Percentiles rank a stretch among this genome's conserved stretches.
Conservation (phyloP, 2,888 invertebrate genomes). For the Pogonocherus hispidulus region DNA sequence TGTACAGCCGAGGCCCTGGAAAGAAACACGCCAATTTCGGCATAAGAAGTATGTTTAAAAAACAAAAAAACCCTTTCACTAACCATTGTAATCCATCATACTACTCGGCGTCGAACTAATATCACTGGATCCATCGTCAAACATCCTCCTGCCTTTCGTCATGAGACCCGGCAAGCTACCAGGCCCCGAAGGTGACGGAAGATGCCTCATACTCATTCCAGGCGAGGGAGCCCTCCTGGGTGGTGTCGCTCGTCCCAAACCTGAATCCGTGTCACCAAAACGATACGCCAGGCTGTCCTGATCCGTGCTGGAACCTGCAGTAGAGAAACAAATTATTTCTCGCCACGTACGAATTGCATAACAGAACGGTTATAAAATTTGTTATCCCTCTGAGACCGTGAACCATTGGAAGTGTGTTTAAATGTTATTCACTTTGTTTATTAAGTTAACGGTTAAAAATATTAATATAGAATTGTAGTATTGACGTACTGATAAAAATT, state of each 20-base stretch:
- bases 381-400: conserved; percentile 31
- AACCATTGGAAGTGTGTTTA: conserved; percentile 21
- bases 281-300: conserved; percentile 73
- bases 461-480: conserved; percentile 16
- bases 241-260: conserved; percentile 88
- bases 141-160: conserved; percentile 75
- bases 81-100: conserved; percentile 90
- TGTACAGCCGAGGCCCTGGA: conserved; percentile 94
- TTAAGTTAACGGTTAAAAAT: background rate
- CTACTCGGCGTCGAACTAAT: conserved; percentile 74
- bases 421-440: conserved; percentile 17
- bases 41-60: background rate
- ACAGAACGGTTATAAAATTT: conserved; percentile 7
- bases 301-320: conserved; percentile 72
- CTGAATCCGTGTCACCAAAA: conserved; percentile 83
- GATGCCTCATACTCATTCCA: conserved; percentile 82
- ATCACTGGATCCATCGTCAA: conserved; percentile 86
- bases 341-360: background rate
- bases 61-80: background rate
- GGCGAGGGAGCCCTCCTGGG: conserved; percentile 90
- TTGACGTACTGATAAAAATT: conserved; percentile 7
- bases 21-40: background rate
- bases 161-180: conserved; percentile 84
- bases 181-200: conserved; percentile 88
- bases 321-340: conserved; percentile 34